Base-by-base conservation (phyloP, 2,797 vertebrate species). In the Glossophaga mutica region DNA sequence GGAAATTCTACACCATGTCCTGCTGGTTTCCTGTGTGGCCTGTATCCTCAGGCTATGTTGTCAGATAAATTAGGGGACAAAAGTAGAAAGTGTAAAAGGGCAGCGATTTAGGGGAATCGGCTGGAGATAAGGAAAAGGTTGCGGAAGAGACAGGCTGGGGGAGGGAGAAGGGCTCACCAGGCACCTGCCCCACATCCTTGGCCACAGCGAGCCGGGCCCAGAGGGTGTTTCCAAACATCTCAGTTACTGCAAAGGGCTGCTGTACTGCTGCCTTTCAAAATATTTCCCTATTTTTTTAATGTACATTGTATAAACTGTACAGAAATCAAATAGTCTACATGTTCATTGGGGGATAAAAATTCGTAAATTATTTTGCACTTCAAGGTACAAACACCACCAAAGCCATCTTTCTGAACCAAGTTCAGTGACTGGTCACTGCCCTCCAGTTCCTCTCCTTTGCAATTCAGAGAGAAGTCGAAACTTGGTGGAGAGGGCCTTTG, bases 21-120 rank as follows among this genome's bases (percentile, higher is more conserved):
- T 94, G 73, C 85, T 90, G 85, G 92, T 83, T 97, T 97, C 95
- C 97, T 95, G 24, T 82, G 71, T 77, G 81, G 81, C 77, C 73
- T 3, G 1, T 70, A 74, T 82, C 86, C 87, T 82, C 92, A 77
- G 90, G 88, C 90, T 81, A 83, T 87, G 71, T 70, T 78, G 73
- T 96, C 87, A 83, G 73, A 91, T 96, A 96, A 91, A 94, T 95
- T 87, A 91, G 46, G 84, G 87, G 59, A 92, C 81, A 74, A 82
- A 73, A 92, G 83, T 65, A 94, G 73, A 90, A 95, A 92, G 73
- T 94, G 55, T 67, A 92, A 87, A 85, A 57, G 37, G 48, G 68
- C 94, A 93, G 46, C 92, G 32, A 77, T 24, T 94, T 55, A 90
- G 50, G 50, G 19, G 26, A 93, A 59, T 46, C 87, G 74, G 29